These are phyloP conservation scores for Caenorhabditis parvicauda DNA, from an alignment of 2,888 invertebrate genomes.

Conservation along the genomic window DNA sequence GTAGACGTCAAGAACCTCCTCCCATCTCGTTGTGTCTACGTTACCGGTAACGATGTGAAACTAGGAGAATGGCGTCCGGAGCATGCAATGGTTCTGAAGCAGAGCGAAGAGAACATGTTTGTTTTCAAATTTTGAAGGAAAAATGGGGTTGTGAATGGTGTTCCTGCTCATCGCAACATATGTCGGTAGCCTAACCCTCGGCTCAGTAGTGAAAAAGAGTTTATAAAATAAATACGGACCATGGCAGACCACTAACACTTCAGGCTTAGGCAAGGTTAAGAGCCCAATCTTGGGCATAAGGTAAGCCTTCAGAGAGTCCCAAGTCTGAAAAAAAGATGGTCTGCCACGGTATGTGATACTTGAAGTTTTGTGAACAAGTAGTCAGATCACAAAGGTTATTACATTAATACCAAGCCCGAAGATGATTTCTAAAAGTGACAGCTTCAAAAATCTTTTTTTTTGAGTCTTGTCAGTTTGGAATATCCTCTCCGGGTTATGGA, in stretches of 20 bases:
- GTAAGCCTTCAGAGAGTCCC: too few relatives aligned
- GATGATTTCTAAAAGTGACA: too few relatives aligned
- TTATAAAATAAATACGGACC: too few relatives aligned
- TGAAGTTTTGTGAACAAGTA: not conserved
- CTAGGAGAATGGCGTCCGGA: constrained; percentile 55
- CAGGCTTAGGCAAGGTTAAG: too few relatives aligned
- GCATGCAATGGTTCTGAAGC: constrained; percentile 40
- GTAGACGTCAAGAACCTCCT: constrained; percentile 45
- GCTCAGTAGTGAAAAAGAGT: too few relatives aligned
- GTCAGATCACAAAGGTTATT: too few relatives aligned
- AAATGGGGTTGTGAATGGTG: not conserved
- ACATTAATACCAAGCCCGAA: too few relatives aligned
- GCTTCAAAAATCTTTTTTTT: not conserved
- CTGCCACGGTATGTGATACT: not conserved
- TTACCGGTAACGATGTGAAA: constrained; percentile 43
- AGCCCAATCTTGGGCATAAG: too few relatives aligned
- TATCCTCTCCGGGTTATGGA: not conserved
- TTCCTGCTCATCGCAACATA: not conserved
- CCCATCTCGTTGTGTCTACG: constrained; percentile 49
- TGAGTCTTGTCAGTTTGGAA: not conserved
- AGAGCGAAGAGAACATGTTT: constrained; percentile 32
- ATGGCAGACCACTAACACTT: too few relatives aligned
- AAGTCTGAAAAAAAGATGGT: constrained; percentile 17
- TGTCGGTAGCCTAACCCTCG: too few relatives aligned
- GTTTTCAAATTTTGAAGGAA: constrained; percentile 7